phyloP scores from a whole-genome alignment of 2,797 vertebrate genomes.

The Anableps anableps region DNA sequence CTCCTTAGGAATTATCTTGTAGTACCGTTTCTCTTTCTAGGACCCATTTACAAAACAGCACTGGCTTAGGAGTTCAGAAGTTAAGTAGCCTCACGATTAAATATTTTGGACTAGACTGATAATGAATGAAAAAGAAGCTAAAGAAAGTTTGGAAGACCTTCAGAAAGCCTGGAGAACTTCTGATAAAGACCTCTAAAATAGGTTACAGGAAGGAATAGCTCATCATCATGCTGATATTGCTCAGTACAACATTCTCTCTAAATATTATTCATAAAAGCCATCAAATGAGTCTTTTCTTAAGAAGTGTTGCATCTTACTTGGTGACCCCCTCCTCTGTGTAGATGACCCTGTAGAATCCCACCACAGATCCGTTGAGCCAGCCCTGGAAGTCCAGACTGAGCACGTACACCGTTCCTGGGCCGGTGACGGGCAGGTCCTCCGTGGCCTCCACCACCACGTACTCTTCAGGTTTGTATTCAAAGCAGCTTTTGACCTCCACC shows the following conservation, averaged over 20 bases:
- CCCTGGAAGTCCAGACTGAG: constrained; percentile 90
- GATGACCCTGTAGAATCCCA: constrained; percentile 94
- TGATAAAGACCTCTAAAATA: neutral
- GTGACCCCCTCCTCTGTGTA: constrained; percentile 81
- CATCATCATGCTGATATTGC: neutral
- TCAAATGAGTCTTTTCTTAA: neutral
- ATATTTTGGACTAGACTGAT: neutral
- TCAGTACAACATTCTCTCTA: too few relatives aligned
- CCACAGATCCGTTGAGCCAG: constrained; percentile 90
- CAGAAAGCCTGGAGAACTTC: neutral
- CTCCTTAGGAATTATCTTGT: neutral
- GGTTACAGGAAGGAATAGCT: neutral
- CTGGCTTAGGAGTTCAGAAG: neutral
- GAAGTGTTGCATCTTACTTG: constrained; percentile 83
- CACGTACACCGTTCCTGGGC: constrained; percentile 67
- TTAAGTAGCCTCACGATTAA: neutral
- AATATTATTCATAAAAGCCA: neutral
- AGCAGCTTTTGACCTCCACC: constrained; percentile 83
- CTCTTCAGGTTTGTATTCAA: constrained; percentile 85
- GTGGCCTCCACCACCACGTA: constrained; percentile 88
- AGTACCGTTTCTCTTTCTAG: neutral
- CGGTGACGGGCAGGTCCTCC: constrained; percentile 62
- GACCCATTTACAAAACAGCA: neutral
- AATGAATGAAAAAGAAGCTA: neutral
- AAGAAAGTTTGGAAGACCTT: neutral